Evolutionary conservation across 2,113 vertebrate genomes (phyloP), one percentile per base, ranked within the genome.

Genomic region (Callipepla squamata): DNA sequence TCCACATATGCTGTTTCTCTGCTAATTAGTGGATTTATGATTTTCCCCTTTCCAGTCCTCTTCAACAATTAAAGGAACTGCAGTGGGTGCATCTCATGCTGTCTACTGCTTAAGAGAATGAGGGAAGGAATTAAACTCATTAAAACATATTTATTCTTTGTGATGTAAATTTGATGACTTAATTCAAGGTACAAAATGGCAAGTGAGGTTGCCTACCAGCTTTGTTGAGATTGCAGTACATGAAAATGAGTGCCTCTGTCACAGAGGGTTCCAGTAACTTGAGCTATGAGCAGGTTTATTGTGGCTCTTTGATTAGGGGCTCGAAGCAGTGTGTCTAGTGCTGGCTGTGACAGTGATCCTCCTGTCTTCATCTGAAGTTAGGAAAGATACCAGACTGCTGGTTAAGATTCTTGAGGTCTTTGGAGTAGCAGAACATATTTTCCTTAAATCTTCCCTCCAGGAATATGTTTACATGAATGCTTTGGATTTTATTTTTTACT

Each of bases 101-200:
- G 85, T 80, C 82, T 88, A 68, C 90, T 75, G 69, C 58, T 86
- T 87, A 78, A 81, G 57, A 83, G 90, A 83, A 51, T 32, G 90
- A 93, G 84, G 67, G 86, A 65, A 89, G 74, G 91, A 92, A 92
- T 93, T 81, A 90, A 86, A 81, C 84, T 89, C 74, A 92, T 96
- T 93, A 92, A 92, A 93, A 66, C 13, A 17, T 59, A 58, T 76
- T 89, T 94, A 84, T 76, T 92, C 86, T 96, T 94, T 94, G 83
- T 87, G 87, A 94, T 93, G 86, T 68, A 89, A 93, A 95, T 95
- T 91, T 91, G 55, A 74, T 86, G 68, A 90, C 83, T 93, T 95
- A 94, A 96, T 96, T 93, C 86, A 48, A 73, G 73, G 69, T 86
- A 79, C 61, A 57, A 48, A 85, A 9, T 2, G 16, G 70, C 58